phyloP scores from a whole-genome alignment of 64 coral and sea anemone genomes.

The Trachythela sp. region DNA sequence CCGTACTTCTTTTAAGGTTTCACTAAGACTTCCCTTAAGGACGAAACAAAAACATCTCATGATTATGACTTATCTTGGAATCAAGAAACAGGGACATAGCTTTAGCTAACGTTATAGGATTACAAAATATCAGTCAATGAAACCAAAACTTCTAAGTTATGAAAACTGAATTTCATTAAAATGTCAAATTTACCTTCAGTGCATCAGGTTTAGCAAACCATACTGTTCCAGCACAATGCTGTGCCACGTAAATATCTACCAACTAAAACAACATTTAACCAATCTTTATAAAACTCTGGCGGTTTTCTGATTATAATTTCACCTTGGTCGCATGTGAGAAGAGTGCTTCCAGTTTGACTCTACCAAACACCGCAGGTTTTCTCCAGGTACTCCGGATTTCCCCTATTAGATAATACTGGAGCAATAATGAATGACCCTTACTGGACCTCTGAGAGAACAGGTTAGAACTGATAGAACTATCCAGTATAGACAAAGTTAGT shows the following conservation, averaged over 20 bases:
- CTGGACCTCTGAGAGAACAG: too few species aligned
- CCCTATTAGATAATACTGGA: too few species aligned
- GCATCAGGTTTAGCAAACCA: constrained; percentile 96
- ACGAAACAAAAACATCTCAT: background rate
- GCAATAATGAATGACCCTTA: too few species aligned
- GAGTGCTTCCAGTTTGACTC: too few species aligned
- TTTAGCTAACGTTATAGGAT: background rate
- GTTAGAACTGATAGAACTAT: too few species aligned
- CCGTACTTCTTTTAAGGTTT: constrained; percentile 22
- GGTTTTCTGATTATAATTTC: too few species aligned
- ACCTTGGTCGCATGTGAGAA: too few species aligned
- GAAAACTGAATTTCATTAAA: background rate
- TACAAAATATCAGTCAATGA: background rate
- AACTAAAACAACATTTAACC: background rate
- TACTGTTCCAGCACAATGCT: constrained; percentile 37
- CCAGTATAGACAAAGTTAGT: too few species aligned
- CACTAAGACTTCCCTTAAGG: constrained; percentile 16
- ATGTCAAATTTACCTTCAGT: constrained; percentile 50
- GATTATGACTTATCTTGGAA: background rate
- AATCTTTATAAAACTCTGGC: too few species aligned
- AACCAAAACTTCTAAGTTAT: background rate
- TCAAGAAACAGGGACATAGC: background rate
- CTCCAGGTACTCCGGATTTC: too few species aligned
- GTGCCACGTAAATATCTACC: constrained; percentile 61
- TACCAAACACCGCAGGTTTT: too few species aligned